Evolutionary conservation across 2,797 vertebrate species (phyloP).

Genomic region (Geotrypetes seraphini): DNA sequence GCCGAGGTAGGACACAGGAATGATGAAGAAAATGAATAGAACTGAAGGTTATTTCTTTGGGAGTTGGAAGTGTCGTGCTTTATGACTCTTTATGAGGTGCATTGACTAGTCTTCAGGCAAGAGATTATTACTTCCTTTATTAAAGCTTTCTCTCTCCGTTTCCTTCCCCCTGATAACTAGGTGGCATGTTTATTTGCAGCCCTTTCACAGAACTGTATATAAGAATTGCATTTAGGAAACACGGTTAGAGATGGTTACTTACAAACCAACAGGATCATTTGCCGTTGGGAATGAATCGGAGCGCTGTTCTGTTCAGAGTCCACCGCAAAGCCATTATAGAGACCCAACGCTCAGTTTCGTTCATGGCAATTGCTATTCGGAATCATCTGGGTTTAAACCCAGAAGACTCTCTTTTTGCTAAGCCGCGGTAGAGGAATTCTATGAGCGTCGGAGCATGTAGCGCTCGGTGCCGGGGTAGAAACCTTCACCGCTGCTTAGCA

Average conservation of each 20-base stretch:
- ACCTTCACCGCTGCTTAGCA: no score
- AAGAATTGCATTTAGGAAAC: slow-evolving; percentile 44
- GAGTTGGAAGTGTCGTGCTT: slow-evolving; percentile 34
- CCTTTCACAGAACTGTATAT: slow-evolving; percentile 52
- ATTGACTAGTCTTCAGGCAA: slow-evolving; percentile 20
- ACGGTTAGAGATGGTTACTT: slow-evolving; percentile 46
- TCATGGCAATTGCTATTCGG: no score
- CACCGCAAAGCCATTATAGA: no score
- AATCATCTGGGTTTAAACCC: no score
- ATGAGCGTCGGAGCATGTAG: no score
- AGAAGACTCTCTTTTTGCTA: no score
- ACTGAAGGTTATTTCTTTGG: slow-evolving; percentile 25
- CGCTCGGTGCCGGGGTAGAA: no score
- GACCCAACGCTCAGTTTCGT: no score
- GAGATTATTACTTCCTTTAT: slow-evolving; percentile 39
- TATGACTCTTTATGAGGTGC: slow-evolving; percentile 32
- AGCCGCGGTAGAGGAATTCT: no score
- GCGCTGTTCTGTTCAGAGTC: no score
- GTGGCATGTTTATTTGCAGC: slow-evolving; percentile 49
- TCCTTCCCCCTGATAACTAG: slow-evolving; percentile 63
- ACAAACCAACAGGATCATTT: no score
- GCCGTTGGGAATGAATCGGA: no score
- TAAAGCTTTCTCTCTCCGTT: slow-evolving; percentile 35
- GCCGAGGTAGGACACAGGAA: slow-evolving; percentile 27
- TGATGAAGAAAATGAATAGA: slow-evolving; percentile 42